A percentile compares a stretch with the other conserved stretches of the same genome.
Conservation (phyloP, 2,888 invertebrate species). For the Amorpha juglandis region DNA sequence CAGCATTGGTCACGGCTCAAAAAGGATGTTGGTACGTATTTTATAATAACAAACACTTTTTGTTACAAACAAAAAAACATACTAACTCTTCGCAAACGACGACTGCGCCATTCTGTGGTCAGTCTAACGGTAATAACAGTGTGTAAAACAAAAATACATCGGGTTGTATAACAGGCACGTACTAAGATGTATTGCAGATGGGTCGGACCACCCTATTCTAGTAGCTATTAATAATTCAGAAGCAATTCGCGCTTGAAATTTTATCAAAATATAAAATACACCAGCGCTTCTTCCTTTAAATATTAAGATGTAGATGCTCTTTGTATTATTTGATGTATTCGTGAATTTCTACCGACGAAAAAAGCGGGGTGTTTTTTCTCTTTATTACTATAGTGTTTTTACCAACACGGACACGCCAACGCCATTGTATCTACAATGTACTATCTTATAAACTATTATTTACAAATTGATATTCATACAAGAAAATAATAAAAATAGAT, state of each 20-base stretch:
- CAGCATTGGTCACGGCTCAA: slow-evolving; percentile 3
- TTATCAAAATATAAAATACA: slow-evolving; percentile 13
- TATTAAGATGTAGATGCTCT: slow-evolving; percentile 7
- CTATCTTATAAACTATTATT: too few relatives aligned
- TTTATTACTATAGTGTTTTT: too few relatives aligned
- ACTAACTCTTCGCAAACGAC: slow-evolving; percentile 27
- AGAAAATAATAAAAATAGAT: too few relatives aligned
- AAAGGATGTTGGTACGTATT: slow-evolving; percentile 12
- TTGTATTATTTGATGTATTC: neutral
- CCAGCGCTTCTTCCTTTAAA: slow-evolving; percentile 19
- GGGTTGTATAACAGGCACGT: slow-evolving; percentile 26
- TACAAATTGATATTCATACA: too few relatives aligned
- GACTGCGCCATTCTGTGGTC: slow-evolving; percentile 29
- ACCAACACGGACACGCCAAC: too few relatives aligned
- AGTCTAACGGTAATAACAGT: slow-evolving; percentile 38
- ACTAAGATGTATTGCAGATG: slow-evolving; percentile 14
- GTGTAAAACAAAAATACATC: slow-evolving; percentile 36
- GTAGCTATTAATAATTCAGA: slow-evolving; percentile 14
- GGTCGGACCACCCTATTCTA: neutral
- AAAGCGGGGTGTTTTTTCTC: too few relatives aligned
- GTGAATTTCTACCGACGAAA: neutral
- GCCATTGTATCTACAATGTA: too few relatives aligned
- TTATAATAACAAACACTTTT: slow-evolving; percentile 19
- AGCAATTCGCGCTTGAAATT: slow-evolving; percentile 15
- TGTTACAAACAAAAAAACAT: slow-evolving; percentile 19